Percentiles rank a stretch among this genome's conserved stretches.
phyloP scores from a whole-genome alignment of 2,797 vertebrate genomes.

The Gallinago stenura region DNA sequence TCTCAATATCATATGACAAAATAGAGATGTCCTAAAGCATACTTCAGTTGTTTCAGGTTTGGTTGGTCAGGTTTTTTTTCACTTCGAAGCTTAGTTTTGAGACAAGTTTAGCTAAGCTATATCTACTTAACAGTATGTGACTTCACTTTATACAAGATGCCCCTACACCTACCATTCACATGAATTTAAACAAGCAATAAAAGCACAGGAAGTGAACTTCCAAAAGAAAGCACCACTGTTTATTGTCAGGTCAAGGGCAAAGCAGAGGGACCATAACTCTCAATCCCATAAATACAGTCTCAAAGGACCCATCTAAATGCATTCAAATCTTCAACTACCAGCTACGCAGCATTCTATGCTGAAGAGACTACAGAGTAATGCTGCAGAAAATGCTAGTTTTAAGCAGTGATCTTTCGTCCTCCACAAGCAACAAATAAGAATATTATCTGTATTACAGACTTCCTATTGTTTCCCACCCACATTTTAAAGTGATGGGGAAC shows the following conservation, averaged over 20 bases:
- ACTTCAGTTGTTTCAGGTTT: neutral
- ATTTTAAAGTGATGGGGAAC: neutral
- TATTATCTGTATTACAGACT: neutral
- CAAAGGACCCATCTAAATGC: neutral
- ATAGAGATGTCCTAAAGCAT: neutral
- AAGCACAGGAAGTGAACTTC: neutral
- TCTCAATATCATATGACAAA: neutral
- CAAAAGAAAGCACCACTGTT: neutral
- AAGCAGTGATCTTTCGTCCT: neutral
- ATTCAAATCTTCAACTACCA: neutral
- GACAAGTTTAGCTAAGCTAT: neutral
- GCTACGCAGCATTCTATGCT: neutral
- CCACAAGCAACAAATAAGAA: neutral
- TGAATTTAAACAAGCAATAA: neutral
- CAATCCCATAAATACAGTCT: neutral
- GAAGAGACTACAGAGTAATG: neutral
- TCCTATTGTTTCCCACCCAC: rapidly evolving
- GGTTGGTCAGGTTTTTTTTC: neutral
- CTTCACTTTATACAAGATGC: neutral
- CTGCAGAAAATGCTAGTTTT: neutral
- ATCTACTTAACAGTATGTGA: neutral
- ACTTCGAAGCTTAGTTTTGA: neutral
- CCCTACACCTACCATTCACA: neutral
- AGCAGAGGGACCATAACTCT: neutral
- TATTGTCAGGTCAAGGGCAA: neutral